Base-by-base conservation (phyloP, 2,888 invertebrate genomes). In the Nudaria mundana region DNA sequence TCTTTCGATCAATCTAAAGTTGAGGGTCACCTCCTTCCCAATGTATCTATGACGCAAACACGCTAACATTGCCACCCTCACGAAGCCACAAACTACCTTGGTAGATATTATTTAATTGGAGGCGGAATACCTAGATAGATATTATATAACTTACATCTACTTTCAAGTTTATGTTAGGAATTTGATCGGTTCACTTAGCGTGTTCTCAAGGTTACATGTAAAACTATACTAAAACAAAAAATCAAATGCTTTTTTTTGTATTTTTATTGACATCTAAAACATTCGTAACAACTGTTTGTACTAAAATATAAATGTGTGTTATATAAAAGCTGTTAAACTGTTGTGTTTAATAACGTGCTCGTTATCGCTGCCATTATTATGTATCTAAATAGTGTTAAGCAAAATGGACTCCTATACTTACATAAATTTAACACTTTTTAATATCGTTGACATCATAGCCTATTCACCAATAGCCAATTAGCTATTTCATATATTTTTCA, bases 241-340 rank as follows among this genome's bases (percentile, higher is more conserved):
- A 73, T 68, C 58, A 62, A 71, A 63, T 66, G 64, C 41, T 69
- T 80, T 76, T 69, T 80, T 76, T 74, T 66, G 66, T 63, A 59
- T 75, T 87, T 87, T 87, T 87, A 7, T 86, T 88, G 84, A 85
- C 85, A 86, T 85, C 86, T 87, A 86, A 81, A 83, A 83, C 75
- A 75, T 83, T 82, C 72, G 70, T 85, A 85, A 84, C 86, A 86
- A 82, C 78, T 81, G 79, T 85, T 87, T 86, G 85, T 86, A 87
- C 85, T 87, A 87, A 86, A 83, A 86, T 86, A 84, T 84, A 84
- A 84, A 83, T 76, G 83, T 86, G 84, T 83, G 71, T 77, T 73
- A 76, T 75, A 76, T 82, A 85, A 46, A 59, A 82, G 84, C 83
- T 74, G 81, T 83, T 84, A 83, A 77, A 72, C 71, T 68, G 52